Evolutionary conservation across 2,113 vertebrate genomes (phyloP), one percentile per base, ranked within the genome.

Genomic region (Menura novaehollandiae): DNA sequence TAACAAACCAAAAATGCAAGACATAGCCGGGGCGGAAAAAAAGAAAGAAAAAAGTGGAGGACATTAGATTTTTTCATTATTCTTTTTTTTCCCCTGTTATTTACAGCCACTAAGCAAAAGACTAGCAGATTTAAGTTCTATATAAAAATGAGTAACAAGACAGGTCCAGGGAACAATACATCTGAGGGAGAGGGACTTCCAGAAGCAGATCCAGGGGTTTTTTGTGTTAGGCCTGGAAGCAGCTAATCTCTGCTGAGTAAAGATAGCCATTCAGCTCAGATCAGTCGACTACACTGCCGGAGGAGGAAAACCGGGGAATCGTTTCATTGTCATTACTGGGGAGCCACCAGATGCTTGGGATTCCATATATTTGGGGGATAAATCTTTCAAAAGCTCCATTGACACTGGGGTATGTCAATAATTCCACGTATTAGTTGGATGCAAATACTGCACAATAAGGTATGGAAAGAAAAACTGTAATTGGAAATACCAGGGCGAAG

Each of bases 381-480:
- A 96, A 94, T 68, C 95, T 96, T 97, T 97, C 97, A 98, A 97
- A 98, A 97, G 96, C 88, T 96, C 95, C 93, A 97, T 97, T 98
- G 98, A 99, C 95, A 97, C 97, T 96, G 97, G 95, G 93, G 95
- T 97, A 98, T 98, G 97, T 93, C 97, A 98, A 98, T 98, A 98
- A 98, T 98, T 97, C 98, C 97, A 82, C 33, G 84, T 97, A 98
- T 98, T 98, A 98, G 97, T 98, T 92, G 96, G 97, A 98, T 97
- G 97, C 97, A 98, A 98, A 98, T 98, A 94, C 98, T 93, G 94
- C 97, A 98, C 98, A 98, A 98, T 98, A 98, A 97, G 97, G 96
- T 98, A 98, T 98, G 98, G 97, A 98, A 97, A 97, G 97, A 93
- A 96, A 96, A 98, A 98, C 97, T 98, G 97, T 98, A 98, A 98